Evolutionary conservation across 2,113 vertebrate genomes (phyloP).

Genomic region (Dromas ardeola): DNA sequence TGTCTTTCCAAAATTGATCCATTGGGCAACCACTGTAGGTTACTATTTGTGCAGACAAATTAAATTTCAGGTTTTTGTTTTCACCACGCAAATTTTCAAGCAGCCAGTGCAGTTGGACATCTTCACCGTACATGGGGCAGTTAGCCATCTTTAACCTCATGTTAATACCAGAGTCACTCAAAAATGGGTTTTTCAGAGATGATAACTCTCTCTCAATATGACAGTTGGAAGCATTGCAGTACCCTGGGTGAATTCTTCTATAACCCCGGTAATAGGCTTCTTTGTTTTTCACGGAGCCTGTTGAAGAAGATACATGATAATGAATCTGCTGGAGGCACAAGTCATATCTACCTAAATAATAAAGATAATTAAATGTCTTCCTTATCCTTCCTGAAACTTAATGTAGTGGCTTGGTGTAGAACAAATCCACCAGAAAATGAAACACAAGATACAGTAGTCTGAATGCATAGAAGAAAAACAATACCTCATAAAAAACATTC

Average conservation of each 20-base stretch:
- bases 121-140: slow-evolving; percentile 63
- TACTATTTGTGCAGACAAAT: slow-evolving; percentile 48
- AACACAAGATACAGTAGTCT: not conserved
- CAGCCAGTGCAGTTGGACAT: slow-evolving; percentile 48
- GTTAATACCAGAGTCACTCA: slow-evolving; percentile 48
- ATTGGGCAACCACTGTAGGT: slow-evolving; percentile 52
- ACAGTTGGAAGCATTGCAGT: slow-evolving; percentile 62
- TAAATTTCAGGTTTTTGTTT: slow-evolving; percentile 56
- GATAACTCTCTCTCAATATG: slow-evolving; percentile 61
- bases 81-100: slow-evolving; percentile 60
- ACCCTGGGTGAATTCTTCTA: slow-evolving; percentile 60
- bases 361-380: not conserved
- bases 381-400: not conserved
- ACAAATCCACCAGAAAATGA: not conserved
- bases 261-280: slow-evolving; percentile 57
- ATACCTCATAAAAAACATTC: not conserved
- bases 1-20: slow-evolving; percentile 65
- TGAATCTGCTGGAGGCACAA: not conserved
- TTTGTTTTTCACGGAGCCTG: slow-evolving; percentile 67
- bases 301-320: not conserved
- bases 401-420: not conserved
- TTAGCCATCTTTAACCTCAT: slow-evolving; percentile 66
- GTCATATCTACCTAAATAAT: not conserved
- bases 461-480: not conserved
- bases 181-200: slow-evolving; percentile 46